A percentile compares a stretch with the other conserved stretches of the same genome.
phyloP scores from a whole-genome alignment of 2,797 vertebrate species.

The Monodelphis domestica region DNA sequence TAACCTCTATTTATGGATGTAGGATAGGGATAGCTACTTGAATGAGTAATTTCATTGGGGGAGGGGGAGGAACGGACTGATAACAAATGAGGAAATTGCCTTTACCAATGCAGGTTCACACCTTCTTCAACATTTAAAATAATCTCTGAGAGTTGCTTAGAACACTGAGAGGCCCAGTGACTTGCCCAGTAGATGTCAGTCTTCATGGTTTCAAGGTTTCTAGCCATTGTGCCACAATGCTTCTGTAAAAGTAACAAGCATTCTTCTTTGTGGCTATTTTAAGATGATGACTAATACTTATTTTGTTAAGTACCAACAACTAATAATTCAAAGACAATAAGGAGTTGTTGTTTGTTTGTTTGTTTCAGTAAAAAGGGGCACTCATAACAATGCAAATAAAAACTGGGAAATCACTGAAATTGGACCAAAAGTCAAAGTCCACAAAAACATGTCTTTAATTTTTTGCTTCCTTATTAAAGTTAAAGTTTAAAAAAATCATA shows the following conservation, averaged over 20 bases:
- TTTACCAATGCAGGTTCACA: neutral
- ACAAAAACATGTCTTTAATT: conserved; percentile 3
- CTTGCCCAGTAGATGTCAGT: neutral
- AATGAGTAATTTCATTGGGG: neutral
- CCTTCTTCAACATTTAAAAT: neutral
- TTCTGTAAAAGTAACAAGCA: neutral
- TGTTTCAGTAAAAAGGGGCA: neutral
- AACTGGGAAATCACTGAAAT: conserved; percentile 27
- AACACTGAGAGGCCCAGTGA: neutral
- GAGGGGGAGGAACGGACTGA: neutral
- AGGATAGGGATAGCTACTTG: neutral
- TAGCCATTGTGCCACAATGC: neutral
- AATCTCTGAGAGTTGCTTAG: too few relatives aligned
- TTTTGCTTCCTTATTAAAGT: conserved; percentile 8
- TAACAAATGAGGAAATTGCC: neutral
- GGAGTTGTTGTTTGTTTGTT: too few relatives aligned
- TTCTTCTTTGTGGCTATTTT: neutral
- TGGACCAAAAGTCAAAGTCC: conserved; percentile 31
- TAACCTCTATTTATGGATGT: neutral
- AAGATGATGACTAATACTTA: neutral
- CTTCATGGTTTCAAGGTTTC: neutral
- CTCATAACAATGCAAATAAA: neutral
- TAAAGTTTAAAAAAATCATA: neutral
- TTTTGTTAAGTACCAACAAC: neutral
- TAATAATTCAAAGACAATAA: neutral